phyloP scores from a whole-genome alignment of 2,888 invertebrate genomes.

The Diadromus collaris region DNA sequence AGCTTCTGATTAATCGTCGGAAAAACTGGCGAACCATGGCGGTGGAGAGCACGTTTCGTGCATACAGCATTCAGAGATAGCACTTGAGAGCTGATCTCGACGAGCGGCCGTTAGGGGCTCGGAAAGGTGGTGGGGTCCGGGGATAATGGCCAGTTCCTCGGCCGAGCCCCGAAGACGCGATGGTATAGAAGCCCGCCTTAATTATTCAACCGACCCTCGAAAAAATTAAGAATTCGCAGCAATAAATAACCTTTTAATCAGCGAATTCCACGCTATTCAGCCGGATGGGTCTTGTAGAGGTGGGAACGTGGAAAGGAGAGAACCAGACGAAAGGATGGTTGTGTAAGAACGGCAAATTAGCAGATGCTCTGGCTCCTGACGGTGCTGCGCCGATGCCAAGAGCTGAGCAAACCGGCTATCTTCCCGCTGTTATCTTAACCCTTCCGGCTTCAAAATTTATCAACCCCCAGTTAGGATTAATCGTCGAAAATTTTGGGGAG shows the following conservation, averaged over 20 bases:
- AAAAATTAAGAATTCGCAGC: constrained; percentile 75
- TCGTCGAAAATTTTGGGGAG: constrained; percentile 58
- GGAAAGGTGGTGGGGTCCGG: no score
- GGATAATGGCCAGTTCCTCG: constrained; percentile 12
- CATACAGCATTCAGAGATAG: constrained; percentile 42
- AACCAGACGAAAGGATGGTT: constrained; percentile 7
- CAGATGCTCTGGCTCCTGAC: constrained; percentile 51
- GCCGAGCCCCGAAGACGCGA: constrained; percentile 13
- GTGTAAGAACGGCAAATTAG: constrained; percentile 64
- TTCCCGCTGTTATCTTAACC: constrained; percentile 70
- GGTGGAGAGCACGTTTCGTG: constrained; percentile 27
- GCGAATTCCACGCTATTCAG: constrained; percentile 62
- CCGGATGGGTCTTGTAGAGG: background rate
- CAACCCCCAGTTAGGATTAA: constrained; percentile 67
- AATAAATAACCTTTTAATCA: constrained; percentile 77
- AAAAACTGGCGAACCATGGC: constrained; percentile 29
- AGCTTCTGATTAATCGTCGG: constrained; percentile 56
- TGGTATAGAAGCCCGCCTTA: constrained; percentile 62
- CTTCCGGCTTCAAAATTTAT: constrained; percentile 68
- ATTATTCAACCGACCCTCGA: constrained; percentile 66
- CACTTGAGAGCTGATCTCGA: constrained; percentile 43
- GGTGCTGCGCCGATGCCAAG: constrained; percentile 21
- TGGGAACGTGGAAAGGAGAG: constrained; percentile 11
- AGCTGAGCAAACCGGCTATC: constrained; percentile 60
- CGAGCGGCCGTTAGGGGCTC: constrained; percentile 1